Base-by-base conservation (phyloP, 2,797 vertebrate genomes). In the Mustela erminea region DNA sequence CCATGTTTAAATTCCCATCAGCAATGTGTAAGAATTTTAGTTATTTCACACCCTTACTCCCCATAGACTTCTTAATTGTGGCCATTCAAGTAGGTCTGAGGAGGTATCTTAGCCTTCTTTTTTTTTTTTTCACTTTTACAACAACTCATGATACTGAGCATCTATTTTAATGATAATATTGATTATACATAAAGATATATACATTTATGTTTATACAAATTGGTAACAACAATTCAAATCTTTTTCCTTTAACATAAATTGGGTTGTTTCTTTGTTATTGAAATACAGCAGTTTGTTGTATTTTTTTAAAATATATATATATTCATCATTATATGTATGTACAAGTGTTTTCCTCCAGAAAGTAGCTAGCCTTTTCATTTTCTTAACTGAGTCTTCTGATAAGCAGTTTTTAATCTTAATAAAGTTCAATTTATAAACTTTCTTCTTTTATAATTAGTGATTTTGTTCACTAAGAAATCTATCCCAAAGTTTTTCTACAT, bases 361-460 rank as follows among this genome's bases (percentile, higher is more conserved):
- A 87, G 18, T 35, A 93, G 13, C 41, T 88, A 96, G 29, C 5
- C 32, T 72, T 94, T 90, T 62, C 13, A 60, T 41, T 74, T 38
- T 92, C 43, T 94, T 68, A 81, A 74, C 9, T 56, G 25, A 43
- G 32, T 43, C 17, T 83, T 93, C 77, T 87, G 27, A 92, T 74
- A 17, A 84, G 10, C 27, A 49, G 29, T 4, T 58, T 86, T 85
- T 78, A 68, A 85, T 92, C 82, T 96, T 93, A 96, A 88, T 80
- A 14, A 92, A 86, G 29, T 29, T 3, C 9, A 85, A 27, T 29
- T 74, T 92, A 77, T 95, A 41, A 94, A 56, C 14, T 35, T 60
- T 91, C 95, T 81, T 72, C 52, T 78, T 94, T 81, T 66, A 29
- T 41, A 95, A 7, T 43, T 83, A 52, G 11, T 38, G 14, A 0